Evolutionary conservation across 1,140 invertebrate genomes (phyloP), one percentile per base, ranked within the genome.

Genomic region (Heliconius melpomene): DNA sequence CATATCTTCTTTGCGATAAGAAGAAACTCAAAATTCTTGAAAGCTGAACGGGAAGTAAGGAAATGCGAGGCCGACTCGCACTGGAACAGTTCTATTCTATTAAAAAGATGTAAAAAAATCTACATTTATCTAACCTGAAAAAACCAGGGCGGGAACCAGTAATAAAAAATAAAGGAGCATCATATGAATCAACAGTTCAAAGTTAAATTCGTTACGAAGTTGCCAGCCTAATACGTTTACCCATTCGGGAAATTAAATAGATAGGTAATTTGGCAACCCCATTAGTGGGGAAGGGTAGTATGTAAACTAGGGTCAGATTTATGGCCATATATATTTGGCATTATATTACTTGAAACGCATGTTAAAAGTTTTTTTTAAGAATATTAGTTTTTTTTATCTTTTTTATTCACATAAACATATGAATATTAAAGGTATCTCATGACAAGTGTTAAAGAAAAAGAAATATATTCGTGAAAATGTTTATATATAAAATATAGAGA

Each of bases 181-280:
- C 72, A 23, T 88, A 90, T 91, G 88, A 91, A 86, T 91, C 86
- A 88, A 91, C 88, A 88, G 86, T 92, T 83, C 85, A 88, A 90
- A 92, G 92, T 92, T 90, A 87, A 93, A 92, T 93, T 92, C 87
- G 85, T 89, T 88, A 90, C 90, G 91, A 91, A 92, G 91, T 93
- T 93, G 89, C 92, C 91, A 93, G 90, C 88, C 87, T 93, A 91
- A 94, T 94, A 93, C 91, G 90, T 92, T 94, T 94, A 94, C 87
- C 86, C 92, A 90, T 92, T 91, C 88, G 91, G 88, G 87, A 92
- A 94, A 94, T 94, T 94, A 94, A 94, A 94, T 94, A 93, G 92
- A 92, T 92, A 90, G 92, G 90, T 91, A 93, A 93, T 93, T 93
- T 92, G 86, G 87, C 90, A 89, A 90, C 87, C 91, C 92, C 88